Evolutionary conservation across 1,140 invertebrate species (phyloP).

Genomic region (Ephestia elutella): DNA sequence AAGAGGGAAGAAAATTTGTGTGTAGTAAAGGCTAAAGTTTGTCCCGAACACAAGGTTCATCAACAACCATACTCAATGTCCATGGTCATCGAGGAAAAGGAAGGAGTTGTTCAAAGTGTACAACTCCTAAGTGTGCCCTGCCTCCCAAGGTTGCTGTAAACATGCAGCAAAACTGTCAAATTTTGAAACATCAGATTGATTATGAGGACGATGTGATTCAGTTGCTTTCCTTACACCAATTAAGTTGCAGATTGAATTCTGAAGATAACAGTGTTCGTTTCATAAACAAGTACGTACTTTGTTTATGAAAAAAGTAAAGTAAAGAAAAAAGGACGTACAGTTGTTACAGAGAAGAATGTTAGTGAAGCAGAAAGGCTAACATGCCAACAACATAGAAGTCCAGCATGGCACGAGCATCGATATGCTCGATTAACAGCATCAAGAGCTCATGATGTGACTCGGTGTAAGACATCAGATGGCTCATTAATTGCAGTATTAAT

Average conservation of each 20-base stretch:
- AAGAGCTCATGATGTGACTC: conserved; percentile 37
- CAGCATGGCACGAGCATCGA: conserved; percentile 36
- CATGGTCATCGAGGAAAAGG: too few species aligned
- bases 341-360: too few species aligned
- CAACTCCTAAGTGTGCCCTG: too few species aligned
- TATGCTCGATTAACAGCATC: conserved; percentile 48
- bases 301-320: too few species aligned
- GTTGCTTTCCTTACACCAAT: neutral
- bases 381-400: conserved; percentile 22
- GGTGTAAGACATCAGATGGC: conserved; percentile 35
- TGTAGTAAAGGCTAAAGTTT: neutral
- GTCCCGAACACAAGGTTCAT: too few species aligned
- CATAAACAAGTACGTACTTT: too few species aligned
- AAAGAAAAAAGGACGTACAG: too few species aligned
- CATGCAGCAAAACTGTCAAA: neutral
- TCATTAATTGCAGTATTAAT: conserved; percentile 33
- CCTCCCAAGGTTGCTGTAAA: conserved; percentile 20
- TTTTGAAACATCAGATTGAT: neutral
- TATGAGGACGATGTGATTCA: neutral
- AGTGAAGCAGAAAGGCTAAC: conserved; percentile 23
- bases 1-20: conserved; percentile 21
- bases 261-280: too few species aligned
- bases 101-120: too few species aligned
- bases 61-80: too few species aligned
- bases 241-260: too few species aligned